Evolutionary conservation across 2,113 vertebrate species (phyloP).

Genomic region (Ranitomeya imitator): DNA sequence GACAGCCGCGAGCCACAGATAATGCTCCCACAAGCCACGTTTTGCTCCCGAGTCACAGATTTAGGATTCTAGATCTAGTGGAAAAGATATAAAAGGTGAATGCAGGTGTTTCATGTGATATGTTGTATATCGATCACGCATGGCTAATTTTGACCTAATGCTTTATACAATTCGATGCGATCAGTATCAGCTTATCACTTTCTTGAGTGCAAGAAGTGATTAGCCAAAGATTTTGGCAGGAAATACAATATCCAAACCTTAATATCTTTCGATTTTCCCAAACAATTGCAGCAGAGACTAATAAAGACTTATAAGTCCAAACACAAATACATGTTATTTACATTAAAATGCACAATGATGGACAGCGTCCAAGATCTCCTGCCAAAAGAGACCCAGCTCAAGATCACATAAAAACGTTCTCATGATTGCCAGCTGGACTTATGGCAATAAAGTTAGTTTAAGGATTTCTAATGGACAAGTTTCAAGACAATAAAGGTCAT

Average conservation of each 20-base stretch:
- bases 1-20: too few species aligned
- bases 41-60: too few species aligned
- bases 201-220: not conserved
- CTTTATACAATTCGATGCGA: not conserved
- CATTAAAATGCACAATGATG: slow-evolving; percentile 34
- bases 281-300: not conserved
- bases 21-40: too few species aligned
- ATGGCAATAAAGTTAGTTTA: slow-evolving; percentile 10
- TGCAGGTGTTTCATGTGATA: not conserved
- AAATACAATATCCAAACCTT: not conserved
- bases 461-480: not conserved
- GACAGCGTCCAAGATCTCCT: not conserved
- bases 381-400: slow-evolving; percentile 27
- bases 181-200: not conserved
- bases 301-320: not conserved
- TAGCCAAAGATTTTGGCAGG: not conserved
- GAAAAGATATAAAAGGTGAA: too few species aligned
- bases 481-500: slow-evolving; percentile 32
- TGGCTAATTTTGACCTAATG: not conserved
- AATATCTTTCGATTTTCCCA: not conserved
- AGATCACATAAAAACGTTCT: slow-evolving; percentile 37
- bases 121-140: not conserved
- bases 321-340: slow-evolving; percentile 42
- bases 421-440: slow-evolving; percentile 25
- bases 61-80: too few species aligned